Evolutionary conservation across 2,888 invertebrate genomes (phyloP), one percentile per base, ranked within the genome.

Genomic region (Thymelicus lineola): DNA sequence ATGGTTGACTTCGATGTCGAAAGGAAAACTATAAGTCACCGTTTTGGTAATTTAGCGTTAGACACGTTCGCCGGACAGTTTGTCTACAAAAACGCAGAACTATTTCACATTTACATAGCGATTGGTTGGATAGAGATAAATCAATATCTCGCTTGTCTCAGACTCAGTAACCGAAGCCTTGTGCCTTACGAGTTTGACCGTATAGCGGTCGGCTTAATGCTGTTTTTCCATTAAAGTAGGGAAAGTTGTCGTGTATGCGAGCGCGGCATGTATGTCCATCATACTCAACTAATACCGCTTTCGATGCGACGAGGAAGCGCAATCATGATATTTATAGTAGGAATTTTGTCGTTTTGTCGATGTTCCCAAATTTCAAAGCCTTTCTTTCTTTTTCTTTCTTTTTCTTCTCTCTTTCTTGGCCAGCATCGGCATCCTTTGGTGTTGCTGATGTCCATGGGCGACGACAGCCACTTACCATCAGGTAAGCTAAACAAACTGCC

Each of bases 171-270:
- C 45, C 60, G 59, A 50, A 67, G 53, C 64, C 73, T 75, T 77
- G 79, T 84, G 84, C 77, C 79, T 83, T 79, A 78, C 84, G 79
- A 90, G 82, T 86, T 88, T 84, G 83, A 84, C 86, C 85, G 84
- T 87, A 86, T 82, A 80, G 76, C 77, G 77, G 80, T 85, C 75
- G 80, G 76, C 82, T 84, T 88, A 89, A 89, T 86, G 90, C 78
- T 79, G 87, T 87, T 91, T 91, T 90, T 91, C 88, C 89, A 85
- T 87, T 87, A 89, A 85, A 86, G 86, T 84, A 88, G 89, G 87
- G 91, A 92, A 92, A 91, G 91, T 91, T 87, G 86, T 85, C 86
- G 87, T 86, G 86, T 87, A 80, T 81, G 75, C 76, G 77, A 80
- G 79, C 79, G 80, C 82, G 82, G 86, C 85, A 82, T 57, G 57